A percentile compares a stretch with the other conserved stretches of the same genome.
Conservation (phyloP, 2,888 invertebrate species). For the Rhodophaea formosa region DNA sequence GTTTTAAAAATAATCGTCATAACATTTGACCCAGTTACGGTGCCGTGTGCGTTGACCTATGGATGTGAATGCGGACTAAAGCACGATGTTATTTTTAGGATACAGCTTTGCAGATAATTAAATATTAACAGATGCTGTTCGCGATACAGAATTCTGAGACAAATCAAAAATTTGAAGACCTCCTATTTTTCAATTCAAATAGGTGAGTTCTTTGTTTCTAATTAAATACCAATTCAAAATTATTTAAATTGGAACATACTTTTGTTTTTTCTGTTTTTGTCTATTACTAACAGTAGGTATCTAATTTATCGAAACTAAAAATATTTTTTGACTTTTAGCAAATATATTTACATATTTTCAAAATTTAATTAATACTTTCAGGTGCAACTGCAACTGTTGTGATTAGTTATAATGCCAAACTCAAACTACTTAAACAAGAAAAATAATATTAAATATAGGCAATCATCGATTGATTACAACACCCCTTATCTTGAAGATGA, state of each 20-base stretch:
- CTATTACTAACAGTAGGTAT: background rate
- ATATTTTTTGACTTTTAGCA: background rate
- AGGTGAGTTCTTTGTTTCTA: conserved; percentile 59
- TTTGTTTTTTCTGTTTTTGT: background rate
- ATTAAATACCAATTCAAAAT: conserved; percentile 15
- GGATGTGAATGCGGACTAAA: conserved; percentile 72
- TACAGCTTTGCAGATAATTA: conserved; percentile 78
- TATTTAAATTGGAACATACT: background rate
- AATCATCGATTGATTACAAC: conserved; percentile 26
- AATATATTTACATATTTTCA: background rate
- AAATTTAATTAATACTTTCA: conserved; percentile 16
- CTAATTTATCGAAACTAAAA: background rate
- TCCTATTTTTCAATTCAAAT: conserved; percentile 42
- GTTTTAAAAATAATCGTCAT: conserved; percentile 51
- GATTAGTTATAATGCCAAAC: background rate
- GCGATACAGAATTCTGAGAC: conserved; percentile 50
- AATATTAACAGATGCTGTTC: conserved; percentile 74
- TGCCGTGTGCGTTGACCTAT: conserved; percentile 78
- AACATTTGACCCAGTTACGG: conserved; percentile 76
- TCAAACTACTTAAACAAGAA: conserved; percentile 14
- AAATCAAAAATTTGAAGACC: conserved; percentile 40
- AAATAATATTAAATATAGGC: conserved; percentile 33
- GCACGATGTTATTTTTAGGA: conserved; percentile 76
- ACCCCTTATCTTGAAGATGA: conserved; percentile 33
- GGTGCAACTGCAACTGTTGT: conserved; percentile 20